Evolutionary conservation across 2,888 invertebrate species (phyloP).

Genomic region (Meandrusa payeni): DNA sequence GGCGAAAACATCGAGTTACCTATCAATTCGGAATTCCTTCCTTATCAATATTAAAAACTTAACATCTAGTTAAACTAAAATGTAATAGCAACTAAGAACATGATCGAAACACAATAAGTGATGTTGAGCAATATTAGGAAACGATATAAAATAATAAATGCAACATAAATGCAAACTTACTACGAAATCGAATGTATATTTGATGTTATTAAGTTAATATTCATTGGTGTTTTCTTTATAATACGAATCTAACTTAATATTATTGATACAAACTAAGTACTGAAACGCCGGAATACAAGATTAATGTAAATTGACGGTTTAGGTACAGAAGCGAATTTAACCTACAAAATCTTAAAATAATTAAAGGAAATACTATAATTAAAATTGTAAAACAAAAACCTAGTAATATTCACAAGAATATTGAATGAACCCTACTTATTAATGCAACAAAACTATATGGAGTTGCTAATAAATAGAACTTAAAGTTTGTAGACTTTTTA

Average conservation of each 20-base stretch:
- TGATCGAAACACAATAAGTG: constrained; percentile 34
- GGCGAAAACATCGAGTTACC: constrained; percentile 15
- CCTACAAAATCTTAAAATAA: constrained; percentile 26
- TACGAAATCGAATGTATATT: constrained; percentile 39
- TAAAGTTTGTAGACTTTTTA: not conserved
- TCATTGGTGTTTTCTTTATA: constrained; percentile 62
- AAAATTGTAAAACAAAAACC: not conserved
- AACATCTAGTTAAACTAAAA: constrained; percentile 36
- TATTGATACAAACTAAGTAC: constrained; percentile 23
- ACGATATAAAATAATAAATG: constrained; percentile 45
- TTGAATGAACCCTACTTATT: no score
- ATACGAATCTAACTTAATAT: constrained; percentile 27
- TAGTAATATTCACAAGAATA: constrained; percentile 10
- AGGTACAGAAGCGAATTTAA: constrained; percentile 10
- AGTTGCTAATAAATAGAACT: not conserved
- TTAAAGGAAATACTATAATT: constrained; percentile 7
- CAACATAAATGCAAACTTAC: constrained; percentile 52
- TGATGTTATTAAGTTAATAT: constrained; percentile 45
- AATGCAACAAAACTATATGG: no score
- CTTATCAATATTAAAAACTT: constrained; percentile 1
- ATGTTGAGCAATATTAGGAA: constrained; percentile 60
- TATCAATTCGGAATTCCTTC: constrained; percentile 10
- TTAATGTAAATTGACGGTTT: constrained; percentile 21
- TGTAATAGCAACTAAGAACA: constrained; percentile 40
- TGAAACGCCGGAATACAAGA: constrained; percentile 22